Evolutionary conservation across 2,888 invertebrate genomes (phyloP).

Genomic region (Ectemnius continuus): DNA sequence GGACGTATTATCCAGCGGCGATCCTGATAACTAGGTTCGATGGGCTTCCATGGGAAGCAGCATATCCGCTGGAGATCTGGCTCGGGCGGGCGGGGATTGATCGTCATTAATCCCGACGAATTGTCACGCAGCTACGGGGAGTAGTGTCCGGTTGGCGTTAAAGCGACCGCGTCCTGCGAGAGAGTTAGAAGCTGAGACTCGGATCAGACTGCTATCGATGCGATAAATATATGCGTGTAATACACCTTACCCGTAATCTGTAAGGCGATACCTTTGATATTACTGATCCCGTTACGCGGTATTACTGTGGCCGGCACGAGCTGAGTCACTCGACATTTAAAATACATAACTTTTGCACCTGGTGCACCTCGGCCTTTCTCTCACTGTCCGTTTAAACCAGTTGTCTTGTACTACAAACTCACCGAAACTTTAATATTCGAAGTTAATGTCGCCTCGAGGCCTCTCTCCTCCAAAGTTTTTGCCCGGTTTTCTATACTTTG

Average conservation of each 20-base stretch:
- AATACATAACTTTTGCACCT: slow-evolving; percentile 30
- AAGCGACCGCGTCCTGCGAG: neutral
- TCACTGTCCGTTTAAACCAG: too few species aligned
- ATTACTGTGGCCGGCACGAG: slow-evolving; percentile 22
- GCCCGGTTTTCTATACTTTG: too few species aligned
- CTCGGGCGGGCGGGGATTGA: too few species aligned
- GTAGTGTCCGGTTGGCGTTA: neutral
- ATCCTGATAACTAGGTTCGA: too few species aligned
- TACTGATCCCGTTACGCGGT: slow-evolving; percentile 54
- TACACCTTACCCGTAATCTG: slow-evolving; percentile 41
- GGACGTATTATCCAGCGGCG: too few species aligned
- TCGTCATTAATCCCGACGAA: too few species aligned
- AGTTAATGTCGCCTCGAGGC: too few species aligned
- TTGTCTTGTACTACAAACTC: too few species aligned
- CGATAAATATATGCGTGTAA: slow-evolving; percentile 36
- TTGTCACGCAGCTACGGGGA: neutral
- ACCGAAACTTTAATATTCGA: too few species aligned
- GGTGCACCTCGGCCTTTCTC: neutral
- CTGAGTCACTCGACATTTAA: slow-evolving; percentile 22
- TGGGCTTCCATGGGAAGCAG: too few species aligned
- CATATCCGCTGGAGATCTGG: too few species aligned
- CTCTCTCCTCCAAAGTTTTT: too few species aligned
- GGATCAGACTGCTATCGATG: slow-evolving; percentile 16
- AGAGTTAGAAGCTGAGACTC: neutral
- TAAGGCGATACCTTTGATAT: slow-evolving; percentile 53